phyloP scores from a whole-genome alignment of 2,888 invertebrate genomes.

The Pediacus dermestoides region DNA sequence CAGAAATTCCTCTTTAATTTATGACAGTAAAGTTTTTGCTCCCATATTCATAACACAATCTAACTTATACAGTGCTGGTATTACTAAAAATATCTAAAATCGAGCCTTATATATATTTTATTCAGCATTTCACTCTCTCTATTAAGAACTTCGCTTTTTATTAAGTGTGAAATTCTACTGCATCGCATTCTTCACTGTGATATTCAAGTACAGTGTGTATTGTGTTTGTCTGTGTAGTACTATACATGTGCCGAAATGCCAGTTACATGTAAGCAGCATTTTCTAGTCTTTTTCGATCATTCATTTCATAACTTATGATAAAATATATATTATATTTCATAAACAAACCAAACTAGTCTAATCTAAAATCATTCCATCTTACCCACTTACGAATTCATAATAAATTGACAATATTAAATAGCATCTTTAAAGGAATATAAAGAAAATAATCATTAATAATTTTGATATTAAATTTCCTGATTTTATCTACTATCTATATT shows the following conservation, averaged over 20 bases:
- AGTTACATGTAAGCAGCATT: constrained; percentile 31
- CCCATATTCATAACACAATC: constrained; percentile 10
- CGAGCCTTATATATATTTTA: constrained; percentile 35
- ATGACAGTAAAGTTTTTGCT: too few relatives aligned
- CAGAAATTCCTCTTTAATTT: too few relatives aligned
- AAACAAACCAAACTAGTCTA: constrained; percentile 1
- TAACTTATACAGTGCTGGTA: constrained; percentile 27
- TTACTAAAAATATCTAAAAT: constrained; percentile 32
- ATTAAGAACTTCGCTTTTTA: constrained; percentile 37
- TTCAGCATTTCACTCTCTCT: constrained; percentile 26
- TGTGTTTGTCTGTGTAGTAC: constrained; percentile 45
- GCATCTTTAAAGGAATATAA: constrained; percentile 9
- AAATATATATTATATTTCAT: too few relatives aligned
- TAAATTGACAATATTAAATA: constrained; percentile 34
- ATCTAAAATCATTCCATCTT: constrained; percentile 2
- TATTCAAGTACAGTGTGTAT: constrained; percentile 48
- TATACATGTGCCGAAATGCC: constrained; percentile 41
- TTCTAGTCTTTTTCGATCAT: constrained; percentile 20
- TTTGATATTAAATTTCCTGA: neutral
- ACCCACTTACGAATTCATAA: constrained; percentile 21
- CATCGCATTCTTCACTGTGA: constrained; percentile 47
- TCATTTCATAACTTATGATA: constrained; percentile 8
- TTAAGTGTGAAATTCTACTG: constrained; percentile 36
- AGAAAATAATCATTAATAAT: constrained; percentile 1
- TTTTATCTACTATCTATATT: neutral